Evolutionary conservation across 2,888 invertebrate species (phyloP).

Genomic region (Amiota minor): DNA sequence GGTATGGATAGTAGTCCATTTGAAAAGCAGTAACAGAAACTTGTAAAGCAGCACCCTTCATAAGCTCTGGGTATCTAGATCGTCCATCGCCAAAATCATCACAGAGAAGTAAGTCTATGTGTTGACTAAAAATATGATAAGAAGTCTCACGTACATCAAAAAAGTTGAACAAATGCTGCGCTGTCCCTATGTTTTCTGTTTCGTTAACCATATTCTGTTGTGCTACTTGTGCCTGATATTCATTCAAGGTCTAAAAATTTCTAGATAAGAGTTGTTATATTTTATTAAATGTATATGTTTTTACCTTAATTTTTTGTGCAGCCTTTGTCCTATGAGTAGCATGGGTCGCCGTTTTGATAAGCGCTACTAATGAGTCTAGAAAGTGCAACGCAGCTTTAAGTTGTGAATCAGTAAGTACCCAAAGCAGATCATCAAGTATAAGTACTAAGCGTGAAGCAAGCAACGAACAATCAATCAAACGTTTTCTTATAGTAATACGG

Average conservation of each 20-base stretch:
- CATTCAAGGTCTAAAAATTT: conserved; percentile 77
- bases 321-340: conserved; percentile 88
- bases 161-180: conserved; percentile 82
- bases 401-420: conserved; percentile 98
- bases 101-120: conserved; percentile 96
- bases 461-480: conserved; percentile 92
- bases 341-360: conserved; percentile 86
- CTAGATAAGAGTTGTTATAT: conserved; percentile 21
- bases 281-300: not conserved
- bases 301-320: conserved; percentile 85
- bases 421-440: conserved; percentile 94
- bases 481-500: conserved; percentile 95
- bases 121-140: conserved; percentile 93
- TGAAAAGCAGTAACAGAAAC: conserved; percentile 89
- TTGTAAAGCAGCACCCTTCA: conserved; percentile 94
- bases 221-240: conserved; percentile 82
- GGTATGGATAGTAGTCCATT: conserved; percentile 97
- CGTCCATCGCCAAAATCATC: conserved; percentile 93
- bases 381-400: conserved; percentile 93
- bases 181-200: conserved; percentile 69
- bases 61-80: conserved; percentile 86
- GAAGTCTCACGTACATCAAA: conserved; percentile 98
- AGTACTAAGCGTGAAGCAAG: conserved; percentile 92
- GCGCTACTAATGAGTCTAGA: conserved; percentile 86
- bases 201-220: conserved; percentile 73